phyloP scores from a whole-genome alignment of 2,888 invertebrate species.

The Cephus runcator region DNA sequence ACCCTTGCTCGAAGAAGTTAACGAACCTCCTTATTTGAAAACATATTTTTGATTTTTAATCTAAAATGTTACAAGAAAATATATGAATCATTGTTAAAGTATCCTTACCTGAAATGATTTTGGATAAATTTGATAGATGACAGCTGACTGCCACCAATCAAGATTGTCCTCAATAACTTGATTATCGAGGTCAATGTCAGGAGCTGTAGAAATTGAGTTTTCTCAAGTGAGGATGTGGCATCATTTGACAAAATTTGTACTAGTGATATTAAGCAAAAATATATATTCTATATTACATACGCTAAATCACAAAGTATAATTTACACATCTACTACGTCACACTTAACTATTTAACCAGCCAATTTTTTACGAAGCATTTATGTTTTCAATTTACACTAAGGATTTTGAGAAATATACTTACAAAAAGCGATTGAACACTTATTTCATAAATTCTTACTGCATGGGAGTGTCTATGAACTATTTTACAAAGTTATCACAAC shows the following conservation, averaged over 20 bases:
- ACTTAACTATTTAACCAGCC: background rate
- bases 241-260: background rate
- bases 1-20: too few species aligned
- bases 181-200: background rate
- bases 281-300: background rate
- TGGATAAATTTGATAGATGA: conserved; percentile 89
- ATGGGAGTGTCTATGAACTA: conserved; percentile 1
- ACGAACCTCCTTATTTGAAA: background rate
- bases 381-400: background rate
- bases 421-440: background rate
- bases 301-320: background rate
- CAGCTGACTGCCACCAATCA: conserved; percentile 87
- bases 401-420: background rate
- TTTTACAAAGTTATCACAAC: background rate
- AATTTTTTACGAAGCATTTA: background rate
- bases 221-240: background rate
- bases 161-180: background rate
- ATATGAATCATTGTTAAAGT: background rate
- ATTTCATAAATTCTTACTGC: conserved; percentile 2
- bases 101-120: conserved; percentile 78
- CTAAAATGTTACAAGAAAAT: background rate
- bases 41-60: background rate
- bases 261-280: background rate
- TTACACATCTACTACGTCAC: background rate
- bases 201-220: background rate